phyloP scores from a whole-genome alignment of 2,113 vertebrate genomes.

The Amphilophus citrinellus region DNA sequence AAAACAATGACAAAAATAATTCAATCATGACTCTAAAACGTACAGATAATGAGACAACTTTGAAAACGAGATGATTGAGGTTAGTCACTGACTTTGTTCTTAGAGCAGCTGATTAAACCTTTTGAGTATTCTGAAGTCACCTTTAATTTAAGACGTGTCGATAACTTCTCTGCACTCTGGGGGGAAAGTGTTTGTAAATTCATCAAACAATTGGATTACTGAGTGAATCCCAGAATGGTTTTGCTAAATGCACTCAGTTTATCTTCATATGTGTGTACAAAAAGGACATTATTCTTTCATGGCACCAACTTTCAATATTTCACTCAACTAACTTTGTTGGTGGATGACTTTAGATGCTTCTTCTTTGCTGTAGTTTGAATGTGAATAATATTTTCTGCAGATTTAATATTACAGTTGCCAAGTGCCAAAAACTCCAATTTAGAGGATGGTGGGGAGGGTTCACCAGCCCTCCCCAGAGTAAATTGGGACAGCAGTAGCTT shows the following conservation, averaged over 20 bases:
- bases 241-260: not conserved
- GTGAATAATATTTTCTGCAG: not conserved
- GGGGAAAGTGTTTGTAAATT: not conserved
- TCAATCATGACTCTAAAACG: not conserved
- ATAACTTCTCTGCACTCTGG: not conserved
- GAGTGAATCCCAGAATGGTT: no score
- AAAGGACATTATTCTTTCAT: not conserved
- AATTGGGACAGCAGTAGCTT: constrained; percentile 2
- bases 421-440: not conserved
- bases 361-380: not conserved
- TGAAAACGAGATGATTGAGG: not conserved
- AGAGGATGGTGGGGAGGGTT: not conserved
- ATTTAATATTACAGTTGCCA: not conserved
- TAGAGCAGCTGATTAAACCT: not conserved
- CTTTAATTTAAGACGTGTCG: not conserved
- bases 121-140: not conserved
- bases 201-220: not conserved
- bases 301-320: not conserved
- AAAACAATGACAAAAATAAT: not conserved
- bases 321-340: not conserved
- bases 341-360: no score
- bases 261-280: not conserved
- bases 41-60: not conserved
- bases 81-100: not conserved
- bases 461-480: constrained; percentile 9